Conservation (phyloP, 2,888 invertebrate species). For the Nomada hirtipes region DNA sequence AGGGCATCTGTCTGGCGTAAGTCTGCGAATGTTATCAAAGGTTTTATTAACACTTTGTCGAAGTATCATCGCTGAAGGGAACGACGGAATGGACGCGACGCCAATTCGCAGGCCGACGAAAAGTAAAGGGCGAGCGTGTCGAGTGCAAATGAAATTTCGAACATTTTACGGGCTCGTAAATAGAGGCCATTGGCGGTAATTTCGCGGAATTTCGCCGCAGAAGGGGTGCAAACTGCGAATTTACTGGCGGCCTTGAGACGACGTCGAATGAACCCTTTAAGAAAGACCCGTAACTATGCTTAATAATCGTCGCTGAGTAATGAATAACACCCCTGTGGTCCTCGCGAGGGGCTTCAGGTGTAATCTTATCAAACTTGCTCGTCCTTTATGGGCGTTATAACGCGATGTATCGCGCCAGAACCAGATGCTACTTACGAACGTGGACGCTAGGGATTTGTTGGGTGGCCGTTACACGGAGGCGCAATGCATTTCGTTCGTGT, state of each 20-base stretch:
- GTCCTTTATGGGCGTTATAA: conserved; percentile 19
- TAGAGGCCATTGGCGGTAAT: conserved; percentile 19
- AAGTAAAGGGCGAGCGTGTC: conserved; percentile 8
- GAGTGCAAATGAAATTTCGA: conserved; percentile 41
- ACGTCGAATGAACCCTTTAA: not conserved
- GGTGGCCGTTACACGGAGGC: conserved; percentile 1
- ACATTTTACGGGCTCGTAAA: conserved; percentile 45
- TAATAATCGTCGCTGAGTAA: conserved; percentile 52
- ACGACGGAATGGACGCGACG: not conserved
- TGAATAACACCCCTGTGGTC: not conserved
- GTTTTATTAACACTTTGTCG: not conserved
- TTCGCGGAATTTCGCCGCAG: conserved; percentile 18
- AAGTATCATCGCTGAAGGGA: not conserved
- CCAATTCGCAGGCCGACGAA: not conserved
- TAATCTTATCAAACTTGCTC: conserved; percentile 37
- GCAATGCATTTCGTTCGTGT: not conserved
- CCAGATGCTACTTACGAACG: not conserved
- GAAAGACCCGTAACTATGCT: not conserved
- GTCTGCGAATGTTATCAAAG: conserved; percentile 78
- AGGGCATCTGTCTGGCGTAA: conserved; percentile 89
- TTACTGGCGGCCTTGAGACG: conserved; percentile 21
- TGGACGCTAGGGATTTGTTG: not conserved
- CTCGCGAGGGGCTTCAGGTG: not conserved
- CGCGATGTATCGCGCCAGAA: conserved; percentile 12
- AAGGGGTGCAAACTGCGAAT: conserved; percentile 7